phyloP scores from a whole-genome alignment of 2,797 vertebrate species.

The Hapalemur alaotrensis region DNA sequence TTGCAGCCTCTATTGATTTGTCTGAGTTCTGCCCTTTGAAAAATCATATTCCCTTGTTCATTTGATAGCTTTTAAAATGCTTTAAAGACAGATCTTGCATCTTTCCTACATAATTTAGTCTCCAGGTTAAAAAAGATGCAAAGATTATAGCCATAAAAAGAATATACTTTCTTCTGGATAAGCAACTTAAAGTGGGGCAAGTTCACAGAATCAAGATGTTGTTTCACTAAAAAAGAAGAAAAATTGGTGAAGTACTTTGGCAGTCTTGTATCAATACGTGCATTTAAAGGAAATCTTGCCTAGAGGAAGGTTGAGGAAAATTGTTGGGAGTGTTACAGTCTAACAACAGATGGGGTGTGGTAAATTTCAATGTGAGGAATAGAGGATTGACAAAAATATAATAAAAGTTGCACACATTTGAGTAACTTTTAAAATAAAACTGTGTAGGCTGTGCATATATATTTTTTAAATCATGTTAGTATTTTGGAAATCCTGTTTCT shows the following conservation, averaged over 20 bases:
- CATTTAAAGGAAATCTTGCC: constrained; percentile 3
- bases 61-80: background rate
- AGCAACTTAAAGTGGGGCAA: background rate
- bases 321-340: constrained; percentile 6
- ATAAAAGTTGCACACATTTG: constrained; percentile 19
- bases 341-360: constrained; percentile 28
- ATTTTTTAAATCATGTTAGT: background rate
- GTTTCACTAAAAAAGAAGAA: constrained; percentile 27
- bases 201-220: constrained; percentile 14
- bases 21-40: background rate
- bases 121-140: constrained; percentile 4
- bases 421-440: constrained; percentile 43
- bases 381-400: constrained; percentile 30
- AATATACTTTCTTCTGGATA: background rate
- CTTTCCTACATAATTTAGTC: constrained; percentile 3
- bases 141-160: background rate
- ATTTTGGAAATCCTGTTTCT: background rate
- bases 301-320: constrained; percentile 11
- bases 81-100: background rate
- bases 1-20: background rate
- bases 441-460: background rate
- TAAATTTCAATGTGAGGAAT: constrained; percentile 19
- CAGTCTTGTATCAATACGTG: background rate
- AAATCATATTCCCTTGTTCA: background rate
- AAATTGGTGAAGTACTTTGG: constrained; percentile 31